Conservation (phyloP, 2,113 vertebrate genomes). For the Larimichthys polyactis region DNA sequence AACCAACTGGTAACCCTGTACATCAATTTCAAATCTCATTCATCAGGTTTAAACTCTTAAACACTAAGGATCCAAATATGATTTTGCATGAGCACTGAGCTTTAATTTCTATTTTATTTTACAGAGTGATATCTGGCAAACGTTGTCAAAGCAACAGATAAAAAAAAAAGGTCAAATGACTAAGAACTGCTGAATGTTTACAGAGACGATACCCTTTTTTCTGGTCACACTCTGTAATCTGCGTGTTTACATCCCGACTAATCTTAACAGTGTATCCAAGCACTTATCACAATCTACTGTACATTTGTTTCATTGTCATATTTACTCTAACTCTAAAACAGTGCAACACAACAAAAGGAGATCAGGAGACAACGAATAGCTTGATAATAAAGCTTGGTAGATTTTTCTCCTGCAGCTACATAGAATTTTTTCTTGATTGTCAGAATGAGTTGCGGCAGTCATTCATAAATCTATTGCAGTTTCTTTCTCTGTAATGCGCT, state of each 20-base stretch:
- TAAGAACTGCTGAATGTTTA: neutral
- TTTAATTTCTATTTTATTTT: neutral
- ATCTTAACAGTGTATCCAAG: slow-evolving; percentile 15
- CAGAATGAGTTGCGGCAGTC: too few relatives aligned
- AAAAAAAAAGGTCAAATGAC: neutral
- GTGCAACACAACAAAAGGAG: neutral
- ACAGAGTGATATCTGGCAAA: neutral
- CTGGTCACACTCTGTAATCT: neutral
- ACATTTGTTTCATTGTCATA: neutral
- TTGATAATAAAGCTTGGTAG: neutral
- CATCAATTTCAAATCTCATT: too few relatives aligned
- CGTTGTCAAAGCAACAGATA: neutral
- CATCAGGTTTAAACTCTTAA: too few relatives aligned
- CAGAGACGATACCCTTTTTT: neutral
- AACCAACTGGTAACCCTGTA: too few relatives aligned
- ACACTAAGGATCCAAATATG: too few relatives aligned
- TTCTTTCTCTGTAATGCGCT: too few relatives aligned
- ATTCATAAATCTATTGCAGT: too few relatives aligned
- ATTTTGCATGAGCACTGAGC: neutral
- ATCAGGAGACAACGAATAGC: neutral
- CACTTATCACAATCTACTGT: slow-evolving; percentile 10
- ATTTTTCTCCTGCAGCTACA: neutral
- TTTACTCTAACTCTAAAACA: neutral
- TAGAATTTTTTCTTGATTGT: too few relatives aligned
- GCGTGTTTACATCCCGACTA: slow-evolving; percentile 10